Percentiles rank a stretch among this genome's conserved stretches.
phyloP scores from a whole-genome alignment of 2,113 vertebrate species.

The Zingel zingel region DNA sequence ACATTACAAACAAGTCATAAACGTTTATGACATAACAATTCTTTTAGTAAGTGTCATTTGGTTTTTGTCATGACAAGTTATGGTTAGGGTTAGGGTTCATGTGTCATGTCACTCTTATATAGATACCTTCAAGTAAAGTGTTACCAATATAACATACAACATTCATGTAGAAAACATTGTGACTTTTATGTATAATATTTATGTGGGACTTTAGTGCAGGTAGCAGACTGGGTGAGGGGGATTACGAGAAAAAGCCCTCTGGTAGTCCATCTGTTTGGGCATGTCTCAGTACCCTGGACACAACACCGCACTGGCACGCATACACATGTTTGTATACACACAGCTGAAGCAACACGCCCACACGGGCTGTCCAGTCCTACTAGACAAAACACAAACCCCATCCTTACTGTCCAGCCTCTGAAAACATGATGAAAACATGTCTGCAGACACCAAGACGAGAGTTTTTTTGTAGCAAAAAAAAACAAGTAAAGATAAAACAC shows the following conservation, averaged over 20 bases:
- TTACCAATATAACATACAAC: neutral
- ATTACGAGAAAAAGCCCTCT: slow-evolving; percentile 62
- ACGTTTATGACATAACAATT: too few species aligned
- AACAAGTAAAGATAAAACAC: neutral
- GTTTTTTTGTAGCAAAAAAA: slow-evolving; percentile 8
- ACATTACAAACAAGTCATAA: too few species aligned
- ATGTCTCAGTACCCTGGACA: slow-evolving; percentile 54
- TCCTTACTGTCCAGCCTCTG: slow-evolving; percentile 1
- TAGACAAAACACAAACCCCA: slow-evolving; percentile 38
- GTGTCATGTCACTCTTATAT: too few species aligned
- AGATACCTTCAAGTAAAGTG: too few species aligned
- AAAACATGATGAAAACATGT: neutral
- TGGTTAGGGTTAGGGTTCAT: too few species aligned
- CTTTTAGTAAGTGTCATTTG: too few species aligned
- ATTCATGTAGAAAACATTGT: neutral
- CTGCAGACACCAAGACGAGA: neutral
- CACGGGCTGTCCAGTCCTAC: slow-evolving; percentile 21
- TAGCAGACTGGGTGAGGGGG: slow-evolving; percentile 36
- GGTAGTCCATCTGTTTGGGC: slow-evolving; percentile 65
- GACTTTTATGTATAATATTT: neutral
- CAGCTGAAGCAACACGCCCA: slow-evolving; percentile 23
- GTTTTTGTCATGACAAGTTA: too few species aligned
- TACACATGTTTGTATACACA: slow-evolving; percentile 27
- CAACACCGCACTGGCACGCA: slow-evolving; percentile 31
- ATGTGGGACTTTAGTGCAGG: slow-evolving; percentile 20